Conservation (phyloP, 2,888 invertebrate genomes). For the Melikaiella ostensackeni region DNA sequence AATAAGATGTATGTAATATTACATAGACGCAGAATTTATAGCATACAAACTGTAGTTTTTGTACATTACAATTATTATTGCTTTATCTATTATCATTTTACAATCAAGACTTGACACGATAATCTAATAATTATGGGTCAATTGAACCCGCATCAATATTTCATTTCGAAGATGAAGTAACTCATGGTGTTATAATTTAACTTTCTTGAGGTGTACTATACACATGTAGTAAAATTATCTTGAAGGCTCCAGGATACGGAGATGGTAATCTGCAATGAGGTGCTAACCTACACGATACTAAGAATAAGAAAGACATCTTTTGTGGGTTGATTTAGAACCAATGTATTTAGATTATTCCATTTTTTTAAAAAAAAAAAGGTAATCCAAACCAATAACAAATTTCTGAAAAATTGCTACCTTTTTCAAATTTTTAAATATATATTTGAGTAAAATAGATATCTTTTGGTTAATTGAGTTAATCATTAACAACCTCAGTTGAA, state of each 20-base stretch:
- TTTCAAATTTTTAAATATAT: too few relatives aligned
- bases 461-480: too few relatives aligned
- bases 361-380: too few relatives aligned
- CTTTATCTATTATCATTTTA: slow-evolving; percentile 27
- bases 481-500: too few relatives aligned
- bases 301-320: too few relatives aligned
- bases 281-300: slow-evolving; percentile 29
- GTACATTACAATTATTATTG: slow-evolving; percentile 15
- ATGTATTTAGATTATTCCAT: too few relatives aligned
- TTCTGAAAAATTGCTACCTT: too few relatives aligned
- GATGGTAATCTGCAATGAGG: slow-evolving; percentile 25
- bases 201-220: slow-evolving; percentile 3
- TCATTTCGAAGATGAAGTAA: slow-evolving; percentile 5
- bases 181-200: slow-evolving; percentile 18
- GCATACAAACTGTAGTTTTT: slow-evolving; percentile 2
- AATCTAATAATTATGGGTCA: slow-evolving; percentile 30
- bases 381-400: too few relatives aligned
- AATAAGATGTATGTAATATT: not conserved
- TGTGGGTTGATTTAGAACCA: too few relatives aligned
- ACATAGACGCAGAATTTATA: slow-evolving; percentile 11
- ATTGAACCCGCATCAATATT: slow-evolving; percentile 26
- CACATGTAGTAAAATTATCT: slow-evolving; percentile 17
- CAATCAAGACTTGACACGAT: slow-evolving; percentile 26
- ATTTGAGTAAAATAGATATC: too few relatives aligned
- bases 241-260: slow-evolving; percentile 6